Percentiles rank a stretch among this genome's conserved stretches.
Conservation (phyloP, 2,113 vertebrate species). For the Lutjanus erythropterus region DNA sequence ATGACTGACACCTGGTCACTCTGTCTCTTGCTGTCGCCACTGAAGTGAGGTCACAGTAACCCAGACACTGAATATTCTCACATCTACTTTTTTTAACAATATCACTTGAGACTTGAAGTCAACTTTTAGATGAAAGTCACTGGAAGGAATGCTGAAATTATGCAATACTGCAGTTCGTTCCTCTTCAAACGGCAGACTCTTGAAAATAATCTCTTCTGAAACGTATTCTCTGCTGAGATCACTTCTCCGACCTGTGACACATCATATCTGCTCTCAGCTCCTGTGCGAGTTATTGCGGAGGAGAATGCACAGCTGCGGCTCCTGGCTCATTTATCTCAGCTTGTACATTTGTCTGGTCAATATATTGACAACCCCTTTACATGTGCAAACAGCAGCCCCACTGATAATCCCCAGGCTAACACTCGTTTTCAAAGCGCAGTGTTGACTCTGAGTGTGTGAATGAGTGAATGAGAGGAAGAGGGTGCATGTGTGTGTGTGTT, state of each 20-base stretch:
- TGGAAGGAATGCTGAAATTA: not conserved
- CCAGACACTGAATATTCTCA: not conserved
- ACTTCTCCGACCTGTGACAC: not conserved
- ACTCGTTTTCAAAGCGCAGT: not conserved
- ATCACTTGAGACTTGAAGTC: not conserved
- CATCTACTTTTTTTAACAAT: not conserved
- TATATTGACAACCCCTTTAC: slow-evolving; percentile 29
- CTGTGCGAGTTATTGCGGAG: not conserved
- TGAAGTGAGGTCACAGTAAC: not conserved
- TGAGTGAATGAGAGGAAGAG: not conserved
- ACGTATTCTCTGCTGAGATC: not conserved
- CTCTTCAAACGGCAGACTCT: not conserved
- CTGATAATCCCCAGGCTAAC: slow-evolving; percentile 22
- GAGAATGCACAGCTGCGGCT: not conserved
- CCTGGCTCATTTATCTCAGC: slow-evolving; percentile 16
- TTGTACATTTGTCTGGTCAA: slow-evolving; percentile 20
- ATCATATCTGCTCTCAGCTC: not conserved
- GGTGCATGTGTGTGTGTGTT: not conserved
- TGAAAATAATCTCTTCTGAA: not conserved
- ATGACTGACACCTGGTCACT: not conserved
- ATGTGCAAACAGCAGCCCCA: slow-evolving; percentile 4
- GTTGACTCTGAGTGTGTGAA: slow-evolving; percentile 8
- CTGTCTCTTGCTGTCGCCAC: not conserved
- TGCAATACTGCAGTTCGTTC: not conserved
- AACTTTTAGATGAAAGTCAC: not conserved